Evolutionary conservation across 2,888 invertebrate species (phyloP), one percentile per base, ranked within the genome.

Genomic region (Eilema sororculum): DNA sequence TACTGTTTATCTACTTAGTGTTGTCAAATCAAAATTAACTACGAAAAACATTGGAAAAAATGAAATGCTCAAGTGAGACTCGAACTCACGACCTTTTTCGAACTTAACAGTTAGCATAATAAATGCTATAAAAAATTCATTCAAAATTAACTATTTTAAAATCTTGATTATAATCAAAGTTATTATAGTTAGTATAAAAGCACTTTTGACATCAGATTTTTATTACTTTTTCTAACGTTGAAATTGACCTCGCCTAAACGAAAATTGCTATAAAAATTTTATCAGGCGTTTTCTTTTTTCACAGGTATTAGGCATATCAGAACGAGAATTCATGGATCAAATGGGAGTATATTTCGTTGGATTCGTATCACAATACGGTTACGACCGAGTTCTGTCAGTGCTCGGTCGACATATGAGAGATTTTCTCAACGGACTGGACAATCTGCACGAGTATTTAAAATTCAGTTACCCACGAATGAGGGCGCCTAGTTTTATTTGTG

Each of bases 401-500:
- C 95, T 99, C 24, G 99, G 99, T 0, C 96, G 99, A 8, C 98
- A 99, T 89, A 98, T 99, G 97, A 95, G 99, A 68, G 99, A 99
- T 92, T 99, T 99, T 87, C 96, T 99, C 3, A 99, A 99, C 88
- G 99, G 98, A 0, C 95, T 99, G 81, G 99, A 99, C 93, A 99
- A 99, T 94, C 96, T 99, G 30, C 99, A 99, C 90, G 99, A 99
- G 90, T 99, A 99, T 90, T 96, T 99, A 63, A 98, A 99, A 91
- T 99, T 99, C 94, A 99, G 98, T 68, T 99, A 99, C 89, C 99
- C 99, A 0, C 96, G 95, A 75, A 97, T 97, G 97, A 94, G 97
- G 78, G 99, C 99, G 0, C 99, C 99, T 0, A 99, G 99, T 68
- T 99, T 99, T 90, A 99, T 99, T 83, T 99, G 99, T 87, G 99